Percentiles rank a stretch among this genome's conserved stretches.
phyloP scores from a whole-genome alignment of 2,113 vertebrate genomes.

The Heteronetta atricapilla region DNA sequence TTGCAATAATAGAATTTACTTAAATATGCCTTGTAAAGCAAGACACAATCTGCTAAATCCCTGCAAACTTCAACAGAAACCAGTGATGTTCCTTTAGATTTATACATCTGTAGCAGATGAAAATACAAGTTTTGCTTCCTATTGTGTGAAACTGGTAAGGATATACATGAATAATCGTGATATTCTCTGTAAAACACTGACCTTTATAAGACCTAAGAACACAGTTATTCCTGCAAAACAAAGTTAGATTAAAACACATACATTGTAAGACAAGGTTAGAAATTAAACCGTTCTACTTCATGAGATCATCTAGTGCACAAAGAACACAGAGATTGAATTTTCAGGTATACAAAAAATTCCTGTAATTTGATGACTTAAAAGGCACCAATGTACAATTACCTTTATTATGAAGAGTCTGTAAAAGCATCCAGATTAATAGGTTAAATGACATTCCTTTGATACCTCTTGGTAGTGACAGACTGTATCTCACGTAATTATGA shows the following conservation, averaged over 20 bases:
- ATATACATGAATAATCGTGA: neutral
- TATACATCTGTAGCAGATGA: neutral
- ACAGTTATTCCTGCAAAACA: neutral
- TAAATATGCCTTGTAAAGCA: neutral
- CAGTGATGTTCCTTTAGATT: neutral
- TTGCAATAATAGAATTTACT: neutral
- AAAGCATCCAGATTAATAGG: neutral
- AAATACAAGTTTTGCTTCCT: neutral
- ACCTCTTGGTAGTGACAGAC: neutral
- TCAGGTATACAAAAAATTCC: neutral
- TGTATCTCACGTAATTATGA: neutral
- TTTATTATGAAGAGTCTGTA: neutral
- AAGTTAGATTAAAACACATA: neutral
- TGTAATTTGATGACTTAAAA: neutral
- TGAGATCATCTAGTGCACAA: neutral
- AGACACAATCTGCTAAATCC: neutral
- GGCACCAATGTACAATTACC: neutral
- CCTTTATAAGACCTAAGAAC: neutral
- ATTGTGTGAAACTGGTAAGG: neutral
- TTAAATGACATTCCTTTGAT: neutral
- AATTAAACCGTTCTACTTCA: neutral
- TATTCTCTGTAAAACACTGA: neutral
- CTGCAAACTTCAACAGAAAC: neutral
- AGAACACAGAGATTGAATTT: neutral
- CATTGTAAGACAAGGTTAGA: neutral